Evolutionary conservation across 2,888 invertebrate species (phyloP).

Genomic region (Gymnocheta viridis): DNA sequence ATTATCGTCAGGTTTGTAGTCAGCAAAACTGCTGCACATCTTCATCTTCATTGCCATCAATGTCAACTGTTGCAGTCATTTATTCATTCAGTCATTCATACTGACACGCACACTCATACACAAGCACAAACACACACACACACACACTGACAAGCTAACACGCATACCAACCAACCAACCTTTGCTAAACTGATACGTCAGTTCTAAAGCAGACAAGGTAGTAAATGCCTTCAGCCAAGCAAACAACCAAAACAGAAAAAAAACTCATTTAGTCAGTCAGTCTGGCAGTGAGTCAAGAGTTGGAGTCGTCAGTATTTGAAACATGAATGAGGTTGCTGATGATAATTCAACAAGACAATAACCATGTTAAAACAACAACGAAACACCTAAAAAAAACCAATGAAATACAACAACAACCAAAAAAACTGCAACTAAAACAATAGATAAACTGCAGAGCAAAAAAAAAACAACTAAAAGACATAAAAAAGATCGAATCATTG

Average conservation of each 20-base stretch:
- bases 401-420: not conserved
- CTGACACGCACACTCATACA: not conserved
- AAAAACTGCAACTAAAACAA: conserved; percentile 32
- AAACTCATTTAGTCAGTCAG: conserved; percentile 14
- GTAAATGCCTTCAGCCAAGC: not conserved
- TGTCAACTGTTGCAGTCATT: conserved; percentile 65
- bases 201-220: not conserved
- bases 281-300: conserved; percentile 24
- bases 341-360: conserved; percentile 59
- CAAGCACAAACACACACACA: conserved; percentile 1
- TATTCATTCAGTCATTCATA: conserved; percentile 51
- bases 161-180: conserved; percentile 5
- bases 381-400: conserved; percentile 20
- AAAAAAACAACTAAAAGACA: not conserved
- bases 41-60: conserved; percentile 68
- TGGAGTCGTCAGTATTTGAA: conserved; percentile 39
- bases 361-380: conserved; percentile 50
- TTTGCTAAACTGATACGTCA: conserved; percentile 2
- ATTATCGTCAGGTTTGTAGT: conserved; percentile 65
- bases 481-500: conserved; percentile 35
- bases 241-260: conserved; percentile 11
- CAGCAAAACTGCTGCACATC: conserved; percentile 57
- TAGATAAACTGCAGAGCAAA: conserved; percentile 21
- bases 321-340: conserved; percentile 47
- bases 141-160: not conserved